Base-by-base conservation (phyloP, 2,113 vertebrate species). In the Poicephalus meyeri region DNA sequence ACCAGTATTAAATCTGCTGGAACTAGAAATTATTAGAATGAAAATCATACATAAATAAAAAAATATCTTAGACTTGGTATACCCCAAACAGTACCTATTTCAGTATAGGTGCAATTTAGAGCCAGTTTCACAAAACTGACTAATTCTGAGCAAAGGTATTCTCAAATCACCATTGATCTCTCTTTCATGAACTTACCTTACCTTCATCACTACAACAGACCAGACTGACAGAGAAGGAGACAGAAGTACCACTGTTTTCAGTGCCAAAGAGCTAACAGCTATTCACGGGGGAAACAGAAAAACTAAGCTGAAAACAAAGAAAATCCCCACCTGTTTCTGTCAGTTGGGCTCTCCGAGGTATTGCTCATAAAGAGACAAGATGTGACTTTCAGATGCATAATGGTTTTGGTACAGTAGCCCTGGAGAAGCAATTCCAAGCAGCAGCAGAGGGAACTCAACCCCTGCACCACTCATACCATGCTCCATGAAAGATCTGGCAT, bases 1-100 rank as follows among this genome's bases (percentile, higher is more conserved):
- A 56, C 20, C 42, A 72, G 13, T 42, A 49, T 11, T 31, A 41
- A 80, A 72, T 49, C 58, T 52, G 46, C 16, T 92, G 91, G 91
- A 96, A 80, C 60, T 56, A 93, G 89, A 86, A 96, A 86, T 49
- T 83, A 86, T 88, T 76, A 86, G 58, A 79, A 69, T 6, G 41
- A 53, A 69, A 46, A 69, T 18, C 4, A 65, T 23, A 63, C 9
- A 44, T 31, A 60, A 37, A 52, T 41, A 29, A 21, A 42, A 39
- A 33, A 64, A 33, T 42, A 61, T 25, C 53, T 81, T 28, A 61
- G 14, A 47, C 8, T 46, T 61, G 3, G 6, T 26, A 35, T 39
- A 53, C 13, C 21, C n/a, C 46, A 68, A 86, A 58, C 14, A 46
- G 4, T 35, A 37, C 20, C 20, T 35, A 6, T 31, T 41, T 74